phyloP scores from a whole-genome alignment of 2,888 invertebrate genomes.

The Andrena trimmerana region DNA sequence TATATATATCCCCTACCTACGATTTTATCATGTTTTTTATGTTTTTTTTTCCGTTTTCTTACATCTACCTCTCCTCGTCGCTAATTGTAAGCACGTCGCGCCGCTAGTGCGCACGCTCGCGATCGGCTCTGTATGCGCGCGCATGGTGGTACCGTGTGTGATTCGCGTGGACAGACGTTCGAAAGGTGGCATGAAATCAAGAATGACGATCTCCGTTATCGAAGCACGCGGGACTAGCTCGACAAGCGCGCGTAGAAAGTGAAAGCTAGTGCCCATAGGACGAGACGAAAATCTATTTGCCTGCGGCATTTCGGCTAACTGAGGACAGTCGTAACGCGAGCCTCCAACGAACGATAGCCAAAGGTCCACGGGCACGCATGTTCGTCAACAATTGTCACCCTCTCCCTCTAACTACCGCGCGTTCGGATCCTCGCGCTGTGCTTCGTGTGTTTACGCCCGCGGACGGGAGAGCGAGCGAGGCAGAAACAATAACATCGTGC shows the following conservation, averaged over 20 bases:
- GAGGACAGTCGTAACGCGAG: background rate
- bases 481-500: constrained; percentile 13
- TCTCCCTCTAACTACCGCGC: background rate
- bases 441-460: background rate
- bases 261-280: background rate
- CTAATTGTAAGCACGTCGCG: constrained; percentile 58
- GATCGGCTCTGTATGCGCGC: constrained; percentile 47
- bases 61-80: constrained; percentile 34
- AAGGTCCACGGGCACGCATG: constrained; percentile 4
- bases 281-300: constrained; percentile 3
- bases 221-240: background rate
- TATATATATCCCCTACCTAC: constrained; percentile 61
- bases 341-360: background rate
- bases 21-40: constrained; percentile 41
- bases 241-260: background rate
- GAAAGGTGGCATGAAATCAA: constrained; percentile 15
- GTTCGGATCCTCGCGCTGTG: background rate
- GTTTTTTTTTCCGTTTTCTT: constrained; percentile 31
- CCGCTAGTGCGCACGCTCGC: constrained; percentile 60
- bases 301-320: background rate
- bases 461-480: background rate
- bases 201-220: background rate
- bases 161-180: constrained; percentile 15
- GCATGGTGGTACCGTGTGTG: constrained; percentile 12
- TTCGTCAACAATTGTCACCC: constrained; percentile 2